Base-by-base conservation (phyloP, 2,113 vertebrate species). In the Prolemur simus region DNA sequence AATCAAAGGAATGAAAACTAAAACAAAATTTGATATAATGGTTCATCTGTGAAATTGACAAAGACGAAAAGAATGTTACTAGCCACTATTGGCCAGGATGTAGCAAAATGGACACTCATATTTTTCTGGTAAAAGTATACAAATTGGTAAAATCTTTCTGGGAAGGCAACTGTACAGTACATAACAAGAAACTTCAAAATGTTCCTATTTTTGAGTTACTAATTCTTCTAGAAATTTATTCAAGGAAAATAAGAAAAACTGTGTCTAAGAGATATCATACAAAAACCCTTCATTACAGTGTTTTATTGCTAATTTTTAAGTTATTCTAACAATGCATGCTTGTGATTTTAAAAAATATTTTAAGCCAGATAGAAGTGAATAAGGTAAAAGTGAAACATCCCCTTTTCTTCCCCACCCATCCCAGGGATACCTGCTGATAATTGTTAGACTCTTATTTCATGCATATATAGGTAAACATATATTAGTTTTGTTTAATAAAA, bases 151-250 rank as follows among this genome's bases (percentile, higher is more conserved):
- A 87, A 60, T 93, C 45, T 74, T 84, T 52, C 23, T 10, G 32
- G 37, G 37, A 73, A 93, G 47, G 49, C 34, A 64, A 78, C 64
- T 63, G 85, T 74, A 54, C 4, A 64, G 32, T 45, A 47, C 14
- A 66, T 66, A 76, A 74, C 47, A 68, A 45, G 45, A 74, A 56
- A 39, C 32, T 71, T 93, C 54, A 73, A 93, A 54, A 80, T 47
- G 25, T 15, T 69, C 56, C 27, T 47, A 32, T 37, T 56, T 90
- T 80, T 89, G 23, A 54, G n/a, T 89, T 52, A 73, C 20, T 89
- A 83, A 76, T 83, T 45, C 37, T 71, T 93, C 47, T 37, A 45
- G 71, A 84, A 93, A 89, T 84, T 85, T 85, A 89, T 78, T 23
- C 23, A 84, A 89, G 85, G 60, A 63, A 73, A 45, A 66, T 37